A percentile compares a stretch with the other conserved stretches of the same genome.
phyloP scores from a whole-genome alignment of 2,888 invertebrate genomes.

The Dynastes tityus region DNA sequence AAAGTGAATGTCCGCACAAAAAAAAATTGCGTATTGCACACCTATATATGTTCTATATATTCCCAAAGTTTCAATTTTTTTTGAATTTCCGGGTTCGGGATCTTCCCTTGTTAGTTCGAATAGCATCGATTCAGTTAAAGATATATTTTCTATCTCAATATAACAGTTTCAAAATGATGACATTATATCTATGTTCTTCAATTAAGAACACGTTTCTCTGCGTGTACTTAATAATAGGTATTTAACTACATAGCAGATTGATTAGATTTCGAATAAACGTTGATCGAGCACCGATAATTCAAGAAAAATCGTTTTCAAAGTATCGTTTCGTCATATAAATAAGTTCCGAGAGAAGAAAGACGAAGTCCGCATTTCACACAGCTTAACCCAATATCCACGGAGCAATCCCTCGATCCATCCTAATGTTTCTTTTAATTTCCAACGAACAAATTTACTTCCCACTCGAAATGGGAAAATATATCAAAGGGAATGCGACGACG shows the following conservation, averaged over 20 bases:
- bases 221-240: not conserved
- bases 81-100: no score
- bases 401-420: constrained; percentile 15
- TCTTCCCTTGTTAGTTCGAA: no score
- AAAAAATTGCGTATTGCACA: no score
- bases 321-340: not conserved
- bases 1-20: no score
- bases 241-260: not conserved
- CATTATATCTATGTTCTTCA: no score
- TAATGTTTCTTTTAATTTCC: constrained; percentile 28
- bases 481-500: constrained; percentile 25
- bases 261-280: not conserved
- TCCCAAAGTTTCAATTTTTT: no score
- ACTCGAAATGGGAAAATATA: constrained; percentile 34
- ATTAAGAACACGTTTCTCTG: no score
- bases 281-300: not conserved
- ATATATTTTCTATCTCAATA: no score
- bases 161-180: no score
- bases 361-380: constrained; percentile 1
- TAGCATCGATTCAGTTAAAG: no score
- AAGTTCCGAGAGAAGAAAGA: not conserved
- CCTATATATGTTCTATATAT: no score
- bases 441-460: constrained; percentile 32
- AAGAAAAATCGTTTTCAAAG: not conserved
- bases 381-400: constrained; percentile 6